Evolutionary conservation across 2,797 vertebrate species (phyloP).

Genomic region (Ibycter americanus): DNA sequence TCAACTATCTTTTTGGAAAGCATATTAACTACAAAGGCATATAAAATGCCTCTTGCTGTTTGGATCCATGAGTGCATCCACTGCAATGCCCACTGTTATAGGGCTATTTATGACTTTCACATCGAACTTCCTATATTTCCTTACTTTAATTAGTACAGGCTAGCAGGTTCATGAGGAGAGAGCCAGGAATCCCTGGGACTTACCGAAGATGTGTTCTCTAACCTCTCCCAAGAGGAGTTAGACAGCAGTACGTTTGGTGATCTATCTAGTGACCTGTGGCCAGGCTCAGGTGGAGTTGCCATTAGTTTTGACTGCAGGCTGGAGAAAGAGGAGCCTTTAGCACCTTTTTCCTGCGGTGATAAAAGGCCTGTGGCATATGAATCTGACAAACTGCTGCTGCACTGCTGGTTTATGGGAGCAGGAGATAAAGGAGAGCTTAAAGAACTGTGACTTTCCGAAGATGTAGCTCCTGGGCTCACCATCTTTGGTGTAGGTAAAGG

Average conservation of each 20-base stretch:
- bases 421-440: neutral
- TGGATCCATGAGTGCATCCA: neutral
- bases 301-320: neutral
- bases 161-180: neutral
- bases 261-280: neutral
- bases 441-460: neutral
- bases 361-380: neutral
- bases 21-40: neutral
- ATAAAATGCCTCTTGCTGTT: neutral
- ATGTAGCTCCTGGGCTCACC: neutral
- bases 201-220: neutral
- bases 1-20: neutral
- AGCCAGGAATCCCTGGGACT: neutral
- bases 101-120: neutral
- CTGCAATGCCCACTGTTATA: neutral
- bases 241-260: neutral
- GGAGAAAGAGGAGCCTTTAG: neutral
- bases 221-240: neutral
- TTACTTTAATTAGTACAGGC: neutral
- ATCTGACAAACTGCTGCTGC: neutral
- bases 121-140: neutral
- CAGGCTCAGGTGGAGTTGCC: neutral
- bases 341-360: neutral
- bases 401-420: neutral
- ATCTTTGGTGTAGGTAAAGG: neutral